Conservation (phyloP, 1,140 invertebrate genomes). For the Nilaparvata lugens region DNA sequence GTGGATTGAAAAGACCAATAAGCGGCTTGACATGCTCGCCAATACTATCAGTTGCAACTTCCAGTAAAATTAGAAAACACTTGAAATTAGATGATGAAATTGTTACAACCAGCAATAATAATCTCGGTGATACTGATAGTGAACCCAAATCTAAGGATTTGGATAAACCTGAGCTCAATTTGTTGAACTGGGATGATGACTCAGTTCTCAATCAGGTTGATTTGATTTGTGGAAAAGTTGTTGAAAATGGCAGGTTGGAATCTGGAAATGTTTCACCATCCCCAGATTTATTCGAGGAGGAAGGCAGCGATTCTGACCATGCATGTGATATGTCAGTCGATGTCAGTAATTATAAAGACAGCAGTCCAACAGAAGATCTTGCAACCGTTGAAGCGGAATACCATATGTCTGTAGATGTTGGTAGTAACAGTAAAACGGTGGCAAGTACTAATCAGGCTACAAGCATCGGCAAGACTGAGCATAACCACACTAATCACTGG, state of each 20-base stretch:
- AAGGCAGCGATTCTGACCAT: not conserved
- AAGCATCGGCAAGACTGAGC: not conserved
- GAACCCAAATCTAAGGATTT: not conserved
- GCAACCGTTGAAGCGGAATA: not conserved
- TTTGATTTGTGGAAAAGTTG: not conserved
- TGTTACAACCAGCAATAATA: too few species aligned
- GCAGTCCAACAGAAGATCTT: not conserved
- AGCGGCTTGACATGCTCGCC: too few species aligned
- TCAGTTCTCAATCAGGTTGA: slow-evolving; percentile 5
- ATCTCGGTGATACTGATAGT: too few species aligned
- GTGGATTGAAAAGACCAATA: too few species aligned
- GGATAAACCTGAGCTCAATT: not conserved
- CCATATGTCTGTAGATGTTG: not conserved
- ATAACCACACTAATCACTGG: not conserved
- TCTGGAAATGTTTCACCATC: not conserved
- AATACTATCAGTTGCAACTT: too few species aligned
- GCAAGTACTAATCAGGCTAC: not conserved
- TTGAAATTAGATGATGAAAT: too few species aligned
- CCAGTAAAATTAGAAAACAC: too few species aligned
- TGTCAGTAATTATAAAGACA: slow-evolving; percentile 3
- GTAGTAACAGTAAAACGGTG: not conserved
- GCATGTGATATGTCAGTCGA: slow-evolving; percentile 14
- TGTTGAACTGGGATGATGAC: not conserved
- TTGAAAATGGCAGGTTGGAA: not conserved
- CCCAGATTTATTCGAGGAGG: not conserved